These are phyloP conservation scores for Rana temporaria DNA, from an alignment of 2,113 vertebrate genomes.

Conservation along the genomic window DNA sequence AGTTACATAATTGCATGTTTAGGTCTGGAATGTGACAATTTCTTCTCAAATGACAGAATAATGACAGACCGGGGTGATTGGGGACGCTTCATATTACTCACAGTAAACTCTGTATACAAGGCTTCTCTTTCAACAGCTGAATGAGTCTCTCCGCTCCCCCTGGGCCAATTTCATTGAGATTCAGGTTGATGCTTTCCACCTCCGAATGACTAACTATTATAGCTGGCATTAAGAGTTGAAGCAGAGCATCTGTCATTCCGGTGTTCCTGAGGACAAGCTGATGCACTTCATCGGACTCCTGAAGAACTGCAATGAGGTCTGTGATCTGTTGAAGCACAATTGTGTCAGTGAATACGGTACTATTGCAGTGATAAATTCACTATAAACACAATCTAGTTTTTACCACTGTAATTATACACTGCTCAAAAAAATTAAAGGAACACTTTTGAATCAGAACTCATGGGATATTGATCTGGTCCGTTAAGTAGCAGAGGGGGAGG, in stretches of 20 bases:
- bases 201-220: slow-evolving; percentile 72
- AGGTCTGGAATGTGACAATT: too few species aligned
- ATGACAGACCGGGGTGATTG: too few species aligned
- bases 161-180: slow-evolving; percentile 79
- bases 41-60: too few species aligned
- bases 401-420: too few species aligned
- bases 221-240: slow-evolving; percentile 66
- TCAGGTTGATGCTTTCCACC: slow-evolving; percentile 79
- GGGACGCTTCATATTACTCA: slow-evolving; percentile 61
- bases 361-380: not conserved
- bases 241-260: slow-evolving; percentile 74
- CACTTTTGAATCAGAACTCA: too few species aligned
- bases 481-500: too few species aligned
- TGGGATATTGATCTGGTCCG: too few species aligned
- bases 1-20: too few species aligned
- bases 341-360: not conserved
- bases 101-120: slow-evolving; percentile 73
- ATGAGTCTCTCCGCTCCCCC: slow-evolving; percentile 72
- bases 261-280: slow-evolving; percentile 81
- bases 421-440: too few species aligned
- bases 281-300: slow-evolving; percentile 73
- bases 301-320: slow-evolving; percentile 72
- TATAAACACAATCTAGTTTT: too few species aligned
- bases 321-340: slow-evolving; percentile 63
- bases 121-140: slow-evolving; percentile 72